phyloP scores from a whole-genome alignment of 2,113 vertebrate species.

The Macroglossus sobrinus region DNA sequence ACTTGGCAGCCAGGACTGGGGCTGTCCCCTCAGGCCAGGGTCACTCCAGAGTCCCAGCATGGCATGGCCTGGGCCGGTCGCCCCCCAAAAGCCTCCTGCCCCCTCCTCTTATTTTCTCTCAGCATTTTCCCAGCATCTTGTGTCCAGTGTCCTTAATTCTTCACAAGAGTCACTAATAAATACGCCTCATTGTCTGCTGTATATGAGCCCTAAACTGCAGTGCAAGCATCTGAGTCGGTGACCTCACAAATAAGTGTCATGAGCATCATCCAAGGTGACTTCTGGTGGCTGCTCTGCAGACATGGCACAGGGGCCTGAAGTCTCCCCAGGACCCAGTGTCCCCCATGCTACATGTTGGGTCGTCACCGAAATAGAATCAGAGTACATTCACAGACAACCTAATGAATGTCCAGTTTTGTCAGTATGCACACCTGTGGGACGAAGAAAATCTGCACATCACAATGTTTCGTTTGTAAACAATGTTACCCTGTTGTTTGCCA shows the following conservation, averaged over 20 bases:
- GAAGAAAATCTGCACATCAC: neutral
- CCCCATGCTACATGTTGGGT: neutral
- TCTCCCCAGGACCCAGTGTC: neutral
- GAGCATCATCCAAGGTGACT: too few species aligned
- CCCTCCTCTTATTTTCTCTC: neutral
- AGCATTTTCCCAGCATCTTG: neutral
- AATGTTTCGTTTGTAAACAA: neutral
- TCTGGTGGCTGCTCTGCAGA: neutral
- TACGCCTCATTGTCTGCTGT: too few species aligned
- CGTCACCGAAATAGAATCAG: too few species aligned
- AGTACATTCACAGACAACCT: neutral
- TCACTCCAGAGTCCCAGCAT: neutral
- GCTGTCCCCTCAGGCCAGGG: neutral
- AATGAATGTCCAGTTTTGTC: neutral
- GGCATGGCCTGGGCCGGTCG: neutral
- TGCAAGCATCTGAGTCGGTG: neutral
- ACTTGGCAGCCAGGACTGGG: too few species aligned
- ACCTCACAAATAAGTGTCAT: too few species aligned
- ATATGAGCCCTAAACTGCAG: neutral
- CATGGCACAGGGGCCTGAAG: neutral
- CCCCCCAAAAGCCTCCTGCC: neutral
- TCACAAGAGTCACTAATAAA: neutral
- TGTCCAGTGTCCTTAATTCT: neutral
- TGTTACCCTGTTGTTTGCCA: too few species aligned
- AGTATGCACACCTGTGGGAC: neutral